Evolutionary conservation across 2,797 vertebrate species (phyloP).

Genomic region (Clarias fuscus): DNA sequence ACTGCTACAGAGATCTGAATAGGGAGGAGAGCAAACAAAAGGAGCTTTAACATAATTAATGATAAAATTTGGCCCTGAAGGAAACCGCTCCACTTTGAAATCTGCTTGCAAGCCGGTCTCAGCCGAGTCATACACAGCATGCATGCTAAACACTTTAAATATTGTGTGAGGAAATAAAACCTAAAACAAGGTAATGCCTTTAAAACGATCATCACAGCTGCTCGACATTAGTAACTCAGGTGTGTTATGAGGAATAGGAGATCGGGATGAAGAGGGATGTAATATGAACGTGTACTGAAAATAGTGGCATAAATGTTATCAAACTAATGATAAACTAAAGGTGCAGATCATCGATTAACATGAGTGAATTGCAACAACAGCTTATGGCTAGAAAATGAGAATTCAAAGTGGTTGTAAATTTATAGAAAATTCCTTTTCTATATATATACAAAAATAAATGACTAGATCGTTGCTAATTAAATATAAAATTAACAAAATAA

Average conservation of each 20-base stretch:
- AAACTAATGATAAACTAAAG: not conserved
- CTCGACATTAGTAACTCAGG: not conserved
- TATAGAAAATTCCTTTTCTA: no score
- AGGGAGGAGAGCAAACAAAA: slow-evolving; percentile 7
- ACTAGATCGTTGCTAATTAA: not conserved
- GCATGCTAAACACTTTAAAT: not conserved
- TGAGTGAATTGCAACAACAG: not conserved
- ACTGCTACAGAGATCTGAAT: not conserved
- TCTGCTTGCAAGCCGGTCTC: not conserved
- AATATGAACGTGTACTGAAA: not conserved
- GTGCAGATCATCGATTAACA: not conserved
- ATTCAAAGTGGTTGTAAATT: not conserved
- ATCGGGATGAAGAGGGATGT: not conserved
- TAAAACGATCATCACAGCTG: slow-evolving; percentile 1
- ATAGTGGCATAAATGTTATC: not conserved
- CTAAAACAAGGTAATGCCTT: slow-evolving; percentile 11
- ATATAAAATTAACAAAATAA: not conserved
- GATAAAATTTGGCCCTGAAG: not conserved
- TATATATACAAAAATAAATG: no score
- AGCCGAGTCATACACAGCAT: not conserved
- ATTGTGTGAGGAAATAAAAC: not conserved
- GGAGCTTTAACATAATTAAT: slow-evolving; percentile 18
- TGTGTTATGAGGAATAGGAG: not conserved
- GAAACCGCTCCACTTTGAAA: slow-evolving; percentile 1
- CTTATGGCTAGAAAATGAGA: not conserved